These are phyloP conservation scores for Saguinus midas DNA, from an alignment of 2,113 vertebrate species.

Conservation along the genomic window DNA sequence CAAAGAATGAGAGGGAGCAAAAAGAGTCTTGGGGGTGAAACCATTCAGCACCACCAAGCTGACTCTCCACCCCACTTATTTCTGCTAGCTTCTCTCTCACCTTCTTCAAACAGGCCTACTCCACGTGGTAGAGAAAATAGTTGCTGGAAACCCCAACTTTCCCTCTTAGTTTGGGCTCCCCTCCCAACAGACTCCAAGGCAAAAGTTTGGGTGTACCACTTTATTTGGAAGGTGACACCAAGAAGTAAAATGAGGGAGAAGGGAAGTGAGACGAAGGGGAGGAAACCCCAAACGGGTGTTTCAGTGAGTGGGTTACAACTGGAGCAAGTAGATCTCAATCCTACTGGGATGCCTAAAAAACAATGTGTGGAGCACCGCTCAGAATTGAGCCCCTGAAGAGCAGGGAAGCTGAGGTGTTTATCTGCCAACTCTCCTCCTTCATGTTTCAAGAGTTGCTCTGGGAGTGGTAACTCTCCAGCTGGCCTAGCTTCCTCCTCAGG, in stretches of 20 bases:
- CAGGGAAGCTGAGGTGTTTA: neutral
- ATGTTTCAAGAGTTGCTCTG: neutral
- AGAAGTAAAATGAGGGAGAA: neutral
- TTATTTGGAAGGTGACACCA: neutral
- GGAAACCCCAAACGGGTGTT: neutral
- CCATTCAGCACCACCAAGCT: neutral
- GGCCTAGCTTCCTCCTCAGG: neutral
- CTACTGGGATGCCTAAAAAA: neutral
- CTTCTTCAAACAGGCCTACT: neutral
- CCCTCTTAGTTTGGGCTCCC: neutral
- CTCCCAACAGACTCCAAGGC: neutral
- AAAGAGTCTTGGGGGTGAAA: neutral
- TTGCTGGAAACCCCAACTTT: neutral
- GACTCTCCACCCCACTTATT: rapidly evolving
- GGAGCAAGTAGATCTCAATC: neutral
- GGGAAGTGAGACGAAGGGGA: neutral
- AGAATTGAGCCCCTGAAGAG: neutral
- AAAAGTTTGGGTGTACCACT: neutral
- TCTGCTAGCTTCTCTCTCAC: neutral
- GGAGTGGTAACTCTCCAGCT: neutral
- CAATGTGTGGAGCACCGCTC: neutral
- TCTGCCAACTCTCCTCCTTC: neutral
- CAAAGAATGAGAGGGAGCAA: neutral
- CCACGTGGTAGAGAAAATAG: neutral
- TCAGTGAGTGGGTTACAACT: neutral